Evolutionary conservation across 2,113 vertebrate genomes (phyloP).

Genomic region (Hippoglossus stenolepis): DNA sequence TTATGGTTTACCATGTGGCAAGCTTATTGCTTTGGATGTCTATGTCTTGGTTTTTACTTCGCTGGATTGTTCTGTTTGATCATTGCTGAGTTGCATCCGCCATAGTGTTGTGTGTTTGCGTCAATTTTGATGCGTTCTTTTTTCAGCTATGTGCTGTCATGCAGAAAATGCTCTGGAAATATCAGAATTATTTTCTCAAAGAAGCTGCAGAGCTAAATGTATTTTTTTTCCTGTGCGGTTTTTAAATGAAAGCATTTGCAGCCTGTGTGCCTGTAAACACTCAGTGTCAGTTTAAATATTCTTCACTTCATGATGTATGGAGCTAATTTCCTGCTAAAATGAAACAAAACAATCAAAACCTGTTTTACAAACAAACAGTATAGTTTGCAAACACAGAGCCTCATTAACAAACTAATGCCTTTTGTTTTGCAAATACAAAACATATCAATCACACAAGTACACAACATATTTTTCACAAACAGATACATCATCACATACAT

Average conservation of each 20-base stretch:
- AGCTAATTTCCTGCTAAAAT: background rate
- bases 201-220: background rate
- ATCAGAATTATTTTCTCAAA: background rate
- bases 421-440: background rate
- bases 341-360: background rate
- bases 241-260: background rate
- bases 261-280: background rate
- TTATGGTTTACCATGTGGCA: conserved; percentile 58
- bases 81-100: conserved; percentile 37
- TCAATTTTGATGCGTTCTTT: background rate
- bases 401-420: background rate
- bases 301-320: background rate
- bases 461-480: no score
- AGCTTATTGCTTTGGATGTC: conserved; percentile 65
- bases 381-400: background rate
- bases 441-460: background rate
- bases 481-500: no score
- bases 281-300: background rate
- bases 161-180: background rate
- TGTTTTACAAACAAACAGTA: background rate
- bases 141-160: conserved; percentile 1
- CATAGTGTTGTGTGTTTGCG: conserved; percentile 2
- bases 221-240: background rate
- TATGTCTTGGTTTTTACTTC: conserved; percentile 43
- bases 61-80: conserved; percentile 24